phyloP scores from a whole-genome alignment of 2,888 invertebrate species.

The Mesochorus sp. region DNA sequence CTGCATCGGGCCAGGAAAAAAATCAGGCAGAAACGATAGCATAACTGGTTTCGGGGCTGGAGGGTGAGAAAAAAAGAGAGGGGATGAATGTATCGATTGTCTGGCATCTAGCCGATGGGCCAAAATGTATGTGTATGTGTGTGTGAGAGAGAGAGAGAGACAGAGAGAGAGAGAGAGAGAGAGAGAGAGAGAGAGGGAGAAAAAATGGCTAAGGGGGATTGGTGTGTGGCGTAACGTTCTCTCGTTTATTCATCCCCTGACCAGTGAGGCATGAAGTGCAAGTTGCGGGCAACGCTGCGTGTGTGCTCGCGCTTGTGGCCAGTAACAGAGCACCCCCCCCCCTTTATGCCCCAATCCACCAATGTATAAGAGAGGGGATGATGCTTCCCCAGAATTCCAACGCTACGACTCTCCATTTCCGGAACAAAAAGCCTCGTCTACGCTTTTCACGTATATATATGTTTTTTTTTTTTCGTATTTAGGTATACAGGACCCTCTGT shows the following conservation, averaged over 20 bases:
- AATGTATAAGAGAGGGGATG: background rate
- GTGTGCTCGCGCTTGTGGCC: constrained; percentile 33
- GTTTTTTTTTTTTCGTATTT: background rate
- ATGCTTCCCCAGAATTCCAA: constrained; percentile 38
- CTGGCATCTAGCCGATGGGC: constrained; percentile 75
- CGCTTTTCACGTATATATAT: constrained; percentile 22
- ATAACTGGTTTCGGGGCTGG: constrained; percentile 17
- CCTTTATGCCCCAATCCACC: background rate
- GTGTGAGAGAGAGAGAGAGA: background rate
- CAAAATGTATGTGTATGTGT: too few species aligned
- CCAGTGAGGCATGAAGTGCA: constrained; percentile 57
- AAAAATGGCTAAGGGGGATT: constrained; percentile 12
- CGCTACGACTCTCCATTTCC: constrained; percentile 39
- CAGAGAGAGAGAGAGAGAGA: constrained; percentile 3
- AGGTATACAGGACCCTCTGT: background rate
- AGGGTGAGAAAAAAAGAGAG: constrained; percentile 61
- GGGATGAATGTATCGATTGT: constrained; percentile 75
- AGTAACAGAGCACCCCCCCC: constrained; percentile 19
- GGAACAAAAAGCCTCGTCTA: constrained; percentile 45
- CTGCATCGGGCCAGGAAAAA: constrained; percentile 6
- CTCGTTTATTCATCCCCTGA: constrained; percentile 53
- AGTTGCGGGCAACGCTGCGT: constrained; percentile 32
- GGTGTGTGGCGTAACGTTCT: constrained; percentile 22
- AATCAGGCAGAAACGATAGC: background rate
- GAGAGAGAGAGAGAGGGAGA: background rate